A percentile compares a stretch with the other conserved stretches of the same genome.
These are phyloP conservation scores for Schizaphis graminum DNA, from an alignment of 2,888 invertebrate species.

Conservation along the genomic window DNA sequence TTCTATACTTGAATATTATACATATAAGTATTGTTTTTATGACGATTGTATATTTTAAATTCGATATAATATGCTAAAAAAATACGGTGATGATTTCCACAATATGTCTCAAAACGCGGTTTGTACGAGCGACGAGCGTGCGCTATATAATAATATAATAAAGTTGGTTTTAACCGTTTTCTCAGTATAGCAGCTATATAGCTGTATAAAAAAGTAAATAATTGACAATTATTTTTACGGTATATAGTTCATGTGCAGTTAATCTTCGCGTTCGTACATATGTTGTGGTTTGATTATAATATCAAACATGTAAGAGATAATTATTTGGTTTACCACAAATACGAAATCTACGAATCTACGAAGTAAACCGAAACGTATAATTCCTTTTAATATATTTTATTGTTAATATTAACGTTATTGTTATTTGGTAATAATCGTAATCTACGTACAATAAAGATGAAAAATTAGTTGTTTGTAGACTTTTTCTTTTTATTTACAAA, in stretches of 20 bases:
- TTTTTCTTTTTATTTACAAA: not conserved
- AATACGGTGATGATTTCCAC: not conserved
- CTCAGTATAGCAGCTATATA: not conserved
- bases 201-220: not conserved
- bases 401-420: not conserved
- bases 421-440: not conserved
- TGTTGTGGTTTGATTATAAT: not conserved
- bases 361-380: not conserved
- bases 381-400: not conserved
- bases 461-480: not conserved
- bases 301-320: not conserved
- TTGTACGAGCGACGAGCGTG: not conserved
- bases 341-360: no score
- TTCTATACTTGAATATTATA: not conserved
- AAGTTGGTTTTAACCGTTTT: not conserved
- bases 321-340: constrained; percentile 25
- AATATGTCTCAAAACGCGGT: not conserved
- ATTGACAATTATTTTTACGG: constrained; percentile 31
- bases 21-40: not conserved
- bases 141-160: not conserved
- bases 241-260: not conserved
- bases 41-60: not conserved
- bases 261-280: not conserved
- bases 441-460: not conserved
- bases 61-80: not conserved